Percentiles rank a stretch among this genome's conserved stretches.
phyloP scores from a whole-genome alignment of 2,797 vertebrate species.

The Botia kubotai region DNA sequence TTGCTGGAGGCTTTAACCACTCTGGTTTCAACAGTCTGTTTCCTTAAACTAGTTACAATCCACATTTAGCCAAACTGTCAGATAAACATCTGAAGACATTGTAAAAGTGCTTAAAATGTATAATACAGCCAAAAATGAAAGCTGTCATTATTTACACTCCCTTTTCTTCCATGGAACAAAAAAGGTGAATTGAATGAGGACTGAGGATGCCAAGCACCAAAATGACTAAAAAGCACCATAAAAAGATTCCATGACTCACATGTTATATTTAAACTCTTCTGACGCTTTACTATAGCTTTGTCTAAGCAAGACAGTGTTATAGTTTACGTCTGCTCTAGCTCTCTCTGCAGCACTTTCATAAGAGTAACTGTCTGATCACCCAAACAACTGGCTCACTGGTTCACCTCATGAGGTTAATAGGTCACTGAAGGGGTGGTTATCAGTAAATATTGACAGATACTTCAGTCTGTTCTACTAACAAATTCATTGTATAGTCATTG shows the following conservation, averaged over 20 bases:
- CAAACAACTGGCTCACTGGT: neutral
- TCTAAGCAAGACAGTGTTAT: neutral
- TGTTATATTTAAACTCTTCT: neutral
- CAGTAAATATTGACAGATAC: neutral
- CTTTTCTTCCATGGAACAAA: constrained; percentile 1
- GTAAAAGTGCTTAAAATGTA: neutral
- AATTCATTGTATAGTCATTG: no score
- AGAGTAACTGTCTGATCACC: neutral
- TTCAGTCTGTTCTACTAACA: neutral
- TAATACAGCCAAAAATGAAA: neutral
- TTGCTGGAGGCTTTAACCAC: constrained; percentile 18
- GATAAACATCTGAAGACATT: neutral
- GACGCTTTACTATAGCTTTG: neutral
- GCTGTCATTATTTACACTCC: neutral
- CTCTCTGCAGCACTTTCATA: neutral
- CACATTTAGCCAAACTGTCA: neutral
- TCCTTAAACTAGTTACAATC: constrained; percentile 1
- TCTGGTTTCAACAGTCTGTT: neutral
- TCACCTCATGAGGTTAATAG: neutral
- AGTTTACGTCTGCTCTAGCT: neutral
- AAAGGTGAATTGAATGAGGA: neutral
- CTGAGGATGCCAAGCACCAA: neutral
- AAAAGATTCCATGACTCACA: neutral
- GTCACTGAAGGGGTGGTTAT: neutral
- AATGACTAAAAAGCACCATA: neutral